A percentile compares a stretch with the other conserved stretches of the same genome.
phyloP scores from a whole-genome alignment of 2,113 vertebrate genomes.

The Sitta europaea region DNA sequence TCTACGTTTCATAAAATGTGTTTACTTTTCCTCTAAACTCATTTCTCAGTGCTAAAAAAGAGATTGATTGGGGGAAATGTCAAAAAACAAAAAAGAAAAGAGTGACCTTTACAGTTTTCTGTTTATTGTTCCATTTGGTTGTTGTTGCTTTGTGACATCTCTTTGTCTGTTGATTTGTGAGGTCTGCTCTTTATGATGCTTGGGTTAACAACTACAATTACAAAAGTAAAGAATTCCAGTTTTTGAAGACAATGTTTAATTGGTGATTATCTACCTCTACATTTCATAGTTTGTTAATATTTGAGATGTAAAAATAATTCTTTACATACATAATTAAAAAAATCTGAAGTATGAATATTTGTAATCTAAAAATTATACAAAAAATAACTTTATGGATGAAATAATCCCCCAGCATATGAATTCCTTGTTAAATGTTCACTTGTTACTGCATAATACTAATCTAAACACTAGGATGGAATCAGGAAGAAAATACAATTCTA shows the following conservation, averaged over 20 bases:
- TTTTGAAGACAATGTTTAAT: background rate
- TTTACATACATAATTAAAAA: background rate
- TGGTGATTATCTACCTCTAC: background rate
- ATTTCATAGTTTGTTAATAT: background rate
- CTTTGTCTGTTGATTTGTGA: background rate
- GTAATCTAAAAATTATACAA: background rate
- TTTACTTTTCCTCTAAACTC: background rate
- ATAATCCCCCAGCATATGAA: rapidly evolving
- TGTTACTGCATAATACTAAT: background rate
- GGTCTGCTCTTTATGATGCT: background rate
- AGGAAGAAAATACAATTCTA: background rate
- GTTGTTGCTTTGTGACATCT: background rate
- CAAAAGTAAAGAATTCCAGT: background rate
- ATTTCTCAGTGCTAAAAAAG: background rate
- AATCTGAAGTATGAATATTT: background rate
- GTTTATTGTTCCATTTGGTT: background rate
- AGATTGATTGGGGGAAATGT: background rate
- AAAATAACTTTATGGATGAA: background rate
- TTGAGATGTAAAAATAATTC: background rate
- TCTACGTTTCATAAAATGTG: background rate
- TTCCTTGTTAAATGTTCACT: background rate
- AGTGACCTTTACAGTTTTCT: background rate
- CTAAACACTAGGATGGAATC: background rate
- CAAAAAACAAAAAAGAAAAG: background rate
- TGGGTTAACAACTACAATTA: background rate